phyloP scores from a whole-genome alignment of 2,797 vertebrate genomes.

The Helicolenus hilgendorfi region DNA sequence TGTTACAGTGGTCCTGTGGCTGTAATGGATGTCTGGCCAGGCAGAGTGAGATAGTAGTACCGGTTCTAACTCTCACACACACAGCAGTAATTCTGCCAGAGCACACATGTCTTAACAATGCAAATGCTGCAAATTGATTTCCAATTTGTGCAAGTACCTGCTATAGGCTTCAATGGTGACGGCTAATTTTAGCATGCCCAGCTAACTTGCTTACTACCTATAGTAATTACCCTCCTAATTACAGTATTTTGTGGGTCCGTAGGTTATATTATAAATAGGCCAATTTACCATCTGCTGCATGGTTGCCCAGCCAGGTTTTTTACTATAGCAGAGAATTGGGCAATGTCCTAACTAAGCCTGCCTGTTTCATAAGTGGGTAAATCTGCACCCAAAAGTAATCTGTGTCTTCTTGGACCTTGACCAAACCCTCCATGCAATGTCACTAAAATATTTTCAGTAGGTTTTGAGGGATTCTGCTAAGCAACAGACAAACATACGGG shows the following conservation, averaged over 20 bases:
- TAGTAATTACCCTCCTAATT: not conserved
- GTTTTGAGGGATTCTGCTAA: not conserved
- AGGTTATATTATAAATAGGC: not conserved
- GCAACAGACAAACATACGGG: not conserved
- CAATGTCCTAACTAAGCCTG: slow-evolving; percentile 5
- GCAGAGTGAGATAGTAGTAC: not conserved
- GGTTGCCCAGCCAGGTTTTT: not conserved
- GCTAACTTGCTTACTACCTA: not conserved
- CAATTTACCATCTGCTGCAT: not conserved
- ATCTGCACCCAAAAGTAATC: slow-evolving; percentile 14
- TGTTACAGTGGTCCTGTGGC: not conserved
- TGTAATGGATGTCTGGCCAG: slow-evolving; percentile 19
- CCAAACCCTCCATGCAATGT: slow-evolving; percentile 6
- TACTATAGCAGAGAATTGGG: not conserved
- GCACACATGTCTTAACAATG: not conserved
- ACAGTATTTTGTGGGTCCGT: not conserved
- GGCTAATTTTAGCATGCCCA: not conserved
- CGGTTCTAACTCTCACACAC: not conserved
- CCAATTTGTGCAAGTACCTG: not conserved
- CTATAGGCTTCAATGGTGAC: not conserved
- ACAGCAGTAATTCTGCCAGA: not conserved
- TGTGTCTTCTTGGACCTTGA: not conserved
- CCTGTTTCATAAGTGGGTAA: slow-evolving; percentile 11
- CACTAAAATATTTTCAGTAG: not conserved
- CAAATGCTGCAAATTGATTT: not conserved